These are phyloP conservation scores for Ornithoptera priamus DNA, from an alignment of 2,888 invertebrate species.

Conservation along the genomic window DNA sequence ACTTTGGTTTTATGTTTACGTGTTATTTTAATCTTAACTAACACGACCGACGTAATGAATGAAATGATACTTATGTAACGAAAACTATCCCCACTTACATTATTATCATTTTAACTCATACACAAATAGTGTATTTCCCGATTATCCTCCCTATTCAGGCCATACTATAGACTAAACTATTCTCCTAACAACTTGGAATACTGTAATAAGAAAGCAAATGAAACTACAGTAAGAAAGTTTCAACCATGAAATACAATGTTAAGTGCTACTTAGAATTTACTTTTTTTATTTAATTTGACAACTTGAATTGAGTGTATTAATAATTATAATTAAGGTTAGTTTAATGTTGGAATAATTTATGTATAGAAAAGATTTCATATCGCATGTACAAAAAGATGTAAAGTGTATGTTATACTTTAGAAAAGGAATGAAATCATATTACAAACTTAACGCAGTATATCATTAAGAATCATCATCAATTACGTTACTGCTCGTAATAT, in stretches of 20 bases:
- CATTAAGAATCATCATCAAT: slow-evolving; percentile 6
- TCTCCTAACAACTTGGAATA: neutral
- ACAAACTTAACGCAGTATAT: neutral
- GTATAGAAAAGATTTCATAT: too few species aligned
- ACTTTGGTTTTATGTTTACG: slow-evolving; percentile 1
- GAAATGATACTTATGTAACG: neutral
- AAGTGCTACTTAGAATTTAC: too few species aligned
- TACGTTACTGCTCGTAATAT: slow-evolving; percentile 4
- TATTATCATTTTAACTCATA: neutral
- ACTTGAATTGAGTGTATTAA: too few species aligned
- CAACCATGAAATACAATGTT: neutral
- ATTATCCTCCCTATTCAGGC: neutral
- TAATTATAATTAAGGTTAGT: too few species aligned
- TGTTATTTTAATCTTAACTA: neutral
- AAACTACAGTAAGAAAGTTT: neutral
- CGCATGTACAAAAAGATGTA: too few species aligned
- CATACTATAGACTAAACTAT: neutral
- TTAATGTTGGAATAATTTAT: too few species aligned
- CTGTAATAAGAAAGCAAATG: neutral
- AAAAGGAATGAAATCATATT: neutral
- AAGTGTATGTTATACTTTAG: neutral
- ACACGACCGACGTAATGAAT: neutral
- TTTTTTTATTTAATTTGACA: too few species aligned
- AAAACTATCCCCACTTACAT: neutral
- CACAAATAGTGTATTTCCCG: neutral